A percentile compares a stretch with the other conserved stretches of the same genome.
phyloP scores from a whole-genome alignment of 2,113 vertebrate genomes.

The Thalassoma bifasciatum region DNA sequence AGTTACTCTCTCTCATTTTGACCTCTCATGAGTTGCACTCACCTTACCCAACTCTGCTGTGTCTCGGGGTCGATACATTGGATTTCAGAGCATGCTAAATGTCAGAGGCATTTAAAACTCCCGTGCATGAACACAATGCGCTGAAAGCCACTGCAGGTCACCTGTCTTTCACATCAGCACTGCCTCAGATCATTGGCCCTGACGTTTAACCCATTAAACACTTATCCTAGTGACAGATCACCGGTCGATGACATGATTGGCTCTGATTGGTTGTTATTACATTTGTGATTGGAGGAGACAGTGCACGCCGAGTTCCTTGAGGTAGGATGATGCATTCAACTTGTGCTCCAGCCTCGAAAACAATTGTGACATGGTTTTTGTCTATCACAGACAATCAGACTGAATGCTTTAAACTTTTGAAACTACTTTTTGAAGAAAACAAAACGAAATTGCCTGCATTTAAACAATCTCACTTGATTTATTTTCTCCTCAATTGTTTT shows the following conservation, averaged over 20 bases:
- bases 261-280: slow-evolving; percentile 58
- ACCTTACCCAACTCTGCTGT: slow-evolving; percentile 19
- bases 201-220: slow-evolving; percentile 75
- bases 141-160: slow-evolving; percentile 79
- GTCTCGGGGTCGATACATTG: slow-evolving; percentile 53
- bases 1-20: slow-evolving; percentile 14
- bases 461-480: no score
- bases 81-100: slow-evolving; percentile 73
- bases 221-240: slow-evolving; percentile 58
- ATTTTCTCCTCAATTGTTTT: not conserved
- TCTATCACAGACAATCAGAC: not conserved
- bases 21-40: slow-evolving; percentile 30
- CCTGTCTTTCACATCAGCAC: slow-evolving; percentile 76
- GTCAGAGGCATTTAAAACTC: slow-evolving; percentile 77
- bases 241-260: slow-evolving; percentile 61
- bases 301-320: slow-evolving; percentile 52
- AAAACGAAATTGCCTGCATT: no score
- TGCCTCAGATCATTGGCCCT: slow-evolving; percentile 56
- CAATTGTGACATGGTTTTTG: not conserved
- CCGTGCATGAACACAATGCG: slow-evolving; percentile 67
- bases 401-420: not conserved
- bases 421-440: no score
- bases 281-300: slow-evolving; percentile 63
- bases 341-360: not conserved
- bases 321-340: slow-evolving; percentile 44